Evolutionary conservation across 2,888 invertebrate species (phyloP), one percentile per base, ranked within the genome.

Genomic region (Drepanosiphum platanoidis): DNA sequence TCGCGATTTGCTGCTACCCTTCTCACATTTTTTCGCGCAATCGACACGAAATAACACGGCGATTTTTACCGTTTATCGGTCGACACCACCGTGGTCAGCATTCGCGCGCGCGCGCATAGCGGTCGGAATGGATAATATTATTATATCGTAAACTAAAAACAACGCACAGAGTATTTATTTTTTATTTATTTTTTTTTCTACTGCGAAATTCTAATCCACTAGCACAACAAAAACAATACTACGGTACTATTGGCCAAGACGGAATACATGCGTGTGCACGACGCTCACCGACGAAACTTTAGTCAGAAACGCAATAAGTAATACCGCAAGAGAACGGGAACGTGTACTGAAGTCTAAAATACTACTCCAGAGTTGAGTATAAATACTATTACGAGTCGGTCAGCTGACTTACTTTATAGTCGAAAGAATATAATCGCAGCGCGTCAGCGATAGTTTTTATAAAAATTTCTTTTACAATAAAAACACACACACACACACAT

Each of bases 1-100:
- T 70, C 32, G 36, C 68, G 36, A 80, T 71, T 81, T 58, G 80
- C 80, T 58, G 80, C 80, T 80, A 80, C 52, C 18, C 27, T 70
- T 52, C 27, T 70, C 36, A 39, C 36, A 36, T 71, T 58, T 79
- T 30, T 18, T 27, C 68, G 9, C 36, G 18, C 27, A 27, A 80
- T 68, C 15, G 27, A n/a, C 34, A 36, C 27, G 18, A 46, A 36
- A 46, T 68, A 68, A 79, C 18, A 39, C 34, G 27, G 42, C 34
- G 13, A 81, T 81, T 58, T 71, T 70, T 30, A 71, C 34, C 30
- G 52, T 80, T 68, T 68, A 68, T 52, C 32, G 15, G 52, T 52
- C 32, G 15, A 66, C 27, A 34, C 32, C 15, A n/a, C 13, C 46
- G 18, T 22, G n/a, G n/a, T n/a, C n/a, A n/a, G n/a, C n/a, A n/a